Evolutionary conservation across 1,140 invertebrate species (phyloP), one percentile per base, ranked within the genome.

Genomic region (Zaprionus taronus): DNA sequence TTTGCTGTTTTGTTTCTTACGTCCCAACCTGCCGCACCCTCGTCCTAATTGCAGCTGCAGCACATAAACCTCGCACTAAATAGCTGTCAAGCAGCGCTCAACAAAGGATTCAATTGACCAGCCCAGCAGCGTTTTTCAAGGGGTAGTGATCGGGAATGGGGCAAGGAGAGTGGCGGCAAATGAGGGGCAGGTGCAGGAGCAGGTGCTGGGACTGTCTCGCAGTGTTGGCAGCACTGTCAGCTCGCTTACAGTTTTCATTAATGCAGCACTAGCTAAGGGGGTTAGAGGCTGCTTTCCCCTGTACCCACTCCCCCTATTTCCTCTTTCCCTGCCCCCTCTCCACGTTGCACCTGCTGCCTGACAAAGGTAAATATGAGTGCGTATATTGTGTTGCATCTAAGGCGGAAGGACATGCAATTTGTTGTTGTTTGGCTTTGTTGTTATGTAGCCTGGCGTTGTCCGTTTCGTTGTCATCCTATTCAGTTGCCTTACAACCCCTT

Each of bases 391-490:
- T 68, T 79, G 85, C 86, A 90, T 80, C 85, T 73, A 84, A 84
- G 81, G 84, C 81, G 84, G 79, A 89, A 90, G 85, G 85, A 89
- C 85, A 85, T 85, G 85, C 85, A 89, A 89, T 89, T 89, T 89
- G 84, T 89, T 89, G 84, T 81, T 89, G 84, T 89, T 89, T 84
- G 85, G 75, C 63, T 56, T 81, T 89, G 84, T 81, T 83, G 74
- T 72, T 82, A 57, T 69, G 38, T 44, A 49, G 24, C 24, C 34
- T 31, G 41, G 41, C 26, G 58, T 17, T 44, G 47, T 31, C 41
- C 36, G n/a, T 47, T 24, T 60, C 47, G 51, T 41, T 47, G 55
- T 22, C 60, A 15, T 36, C n/a, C 49, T 15, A 31, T 24, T 61
- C 53, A 51, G 28, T 58, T 38, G 56, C 28, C 36, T 34, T 44